Conservation (phyloP, 2,888 invertebrate genomes). For the Cantharis nigra region DNA sequence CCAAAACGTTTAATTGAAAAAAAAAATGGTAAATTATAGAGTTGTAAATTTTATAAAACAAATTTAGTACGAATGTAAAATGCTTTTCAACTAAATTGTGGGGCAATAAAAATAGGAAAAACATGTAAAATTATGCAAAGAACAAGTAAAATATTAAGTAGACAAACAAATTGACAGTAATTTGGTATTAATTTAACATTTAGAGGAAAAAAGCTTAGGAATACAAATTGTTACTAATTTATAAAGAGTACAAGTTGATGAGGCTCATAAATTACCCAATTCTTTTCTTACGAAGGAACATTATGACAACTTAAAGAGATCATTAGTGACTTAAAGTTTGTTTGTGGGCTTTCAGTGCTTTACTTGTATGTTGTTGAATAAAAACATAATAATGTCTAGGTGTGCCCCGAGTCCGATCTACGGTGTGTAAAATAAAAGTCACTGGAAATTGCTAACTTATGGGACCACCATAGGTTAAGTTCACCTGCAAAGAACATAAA, state of each 20-base stretch:
- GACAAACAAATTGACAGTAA: neutral
- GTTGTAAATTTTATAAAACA: neutral
- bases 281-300: constrained; percentile 1
- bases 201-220: neutral
- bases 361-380: constrained; percentile 17
- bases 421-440: constrained; percentile 46
- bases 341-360: constrained; percentile 17
- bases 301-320: constrained; percentile 11
- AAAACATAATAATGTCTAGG: constrained; percentile 40
- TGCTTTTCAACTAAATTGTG: neutral
- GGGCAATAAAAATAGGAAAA: neutral
- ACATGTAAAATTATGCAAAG: neutral
- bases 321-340: constrained; percentile 14
- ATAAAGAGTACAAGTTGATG: neutral
- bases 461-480: constrained; percentile 45
- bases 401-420: constrained; percentile 37
- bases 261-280: neutral
- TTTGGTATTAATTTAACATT: neutral
- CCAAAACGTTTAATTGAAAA: neutral
- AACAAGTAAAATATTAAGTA: neutral
- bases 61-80: neutral
- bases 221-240: neutral
- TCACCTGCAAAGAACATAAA: constrained; percentile 46
- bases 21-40: neutral
- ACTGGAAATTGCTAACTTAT: constrained; percentile 41